phyloP scores from a whole-genome alignment of 2,113 vertebrate species.

The Ammodytes marinus region DNA sequence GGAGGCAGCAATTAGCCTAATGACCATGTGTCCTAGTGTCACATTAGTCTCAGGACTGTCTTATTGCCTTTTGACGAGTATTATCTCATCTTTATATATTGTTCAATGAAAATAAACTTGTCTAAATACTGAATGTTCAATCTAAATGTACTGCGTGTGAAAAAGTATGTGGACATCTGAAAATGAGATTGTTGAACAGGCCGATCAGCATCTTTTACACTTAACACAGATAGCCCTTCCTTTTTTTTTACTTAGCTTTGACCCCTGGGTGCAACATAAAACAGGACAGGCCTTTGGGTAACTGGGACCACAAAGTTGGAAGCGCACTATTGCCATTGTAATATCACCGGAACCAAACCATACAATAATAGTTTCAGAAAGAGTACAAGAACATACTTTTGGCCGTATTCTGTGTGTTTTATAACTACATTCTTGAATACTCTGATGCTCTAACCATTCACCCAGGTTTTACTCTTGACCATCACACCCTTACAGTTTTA shows the following conservation, averaged over 20 bases:
- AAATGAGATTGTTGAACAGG: not conserved
- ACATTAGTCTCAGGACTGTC: not conserved
- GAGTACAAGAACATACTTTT: not conserved
- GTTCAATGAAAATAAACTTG: too few species aligned
- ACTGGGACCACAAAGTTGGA: not conserved
- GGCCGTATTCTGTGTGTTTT: not conserved
- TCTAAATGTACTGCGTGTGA: too few species aligned
- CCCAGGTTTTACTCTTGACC: not conserved
- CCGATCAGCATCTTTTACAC: too few species aligned
- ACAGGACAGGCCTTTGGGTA: not conserved
- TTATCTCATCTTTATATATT: too few species aligned
- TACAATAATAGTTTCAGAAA: not conserved
- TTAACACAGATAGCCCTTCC: not conserved
- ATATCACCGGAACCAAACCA: not conserved
- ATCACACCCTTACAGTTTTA: not conserved
- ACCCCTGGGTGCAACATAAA: not conserved
- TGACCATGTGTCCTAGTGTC: not conserved
- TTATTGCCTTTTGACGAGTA: not conserved
- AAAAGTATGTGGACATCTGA: too few species aligned
- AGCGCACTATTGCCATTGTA: not conserved
- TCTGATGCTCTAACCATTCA: not conserved
- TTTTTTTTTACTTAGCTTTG: not conserved
- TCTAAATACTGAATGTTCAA: too few species aligned
- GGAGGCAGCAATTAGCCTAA: conserved; percentile 20
- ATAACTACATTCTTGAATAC: not conserved